Evolutionary conservation across 2,888 invertebrate species (phyloP).

Genomic region (Sinohyriopsis cumingii): DNA sequence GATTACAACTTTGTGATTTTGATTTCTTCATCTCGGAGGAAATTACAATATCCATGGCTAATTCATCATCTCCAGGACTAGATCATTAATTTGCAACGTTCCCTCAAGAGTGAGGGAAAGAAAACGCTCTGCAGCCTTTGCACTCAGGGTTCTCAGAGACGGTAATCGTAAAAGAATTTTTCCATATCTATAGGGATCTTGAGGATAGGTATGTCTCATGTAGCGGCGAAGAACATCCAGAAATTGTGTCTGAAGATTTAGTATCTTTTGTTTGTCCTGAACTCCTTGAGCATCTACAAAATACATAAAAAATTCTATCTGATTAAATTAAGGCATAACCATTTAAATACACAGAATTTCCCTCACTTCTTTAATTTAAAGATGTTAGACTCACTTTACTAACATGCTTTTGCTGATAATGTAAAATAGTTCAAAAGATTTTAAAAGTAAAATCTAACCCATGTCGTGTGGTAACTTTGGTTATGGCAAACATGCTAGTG

Average conservation of each 20-base stretch:
- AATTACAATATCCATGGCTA: too few relatives aligned
- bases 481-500: too few relatives aligned
- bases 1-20: too few relatives aligned
- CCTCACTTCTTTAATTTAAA: not conserved
- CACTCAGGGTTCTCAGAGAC: slow-evolving; percentile 68
- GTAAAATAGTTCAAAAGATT: too few relatives aligned
- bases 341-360: not conserved
- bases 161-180: slow-evolving; percentile 69
- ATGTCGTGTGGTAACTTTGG: too few relatives aligned
- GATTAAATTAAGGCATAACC: not conserved
- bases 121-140: slow-evolving; percentile 70
- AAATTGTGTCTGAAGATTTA: slow-evolving; percentile 62
- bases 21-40: too few relatives aligned
- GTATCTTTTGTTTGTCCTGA: slow-evolving; percentile 61
- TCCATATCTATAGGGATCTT: slow-evolving; percentile 64
- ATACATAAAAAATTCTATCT: not conserved
- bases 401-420: too few relatives aligned
- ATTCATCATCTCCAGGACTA: slow-evolving; percentile 70
- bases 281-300: slow-evolving; percentile 68
- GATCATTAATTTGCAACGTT: slow-evolving; percentile 66
- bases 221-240: slow-evolving; percentile 68
- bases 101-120: slow-evolving; percentile 68
- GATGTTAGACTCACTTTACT: too few relatives aligned
- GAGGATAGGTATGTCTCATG: slow-evolving; percentile 54
- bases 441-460: too few relatives aligned